Evolutionary conservation across 2,797 vertebrate species (phyloP).

Genomic region (Picus viridis): DNA sequence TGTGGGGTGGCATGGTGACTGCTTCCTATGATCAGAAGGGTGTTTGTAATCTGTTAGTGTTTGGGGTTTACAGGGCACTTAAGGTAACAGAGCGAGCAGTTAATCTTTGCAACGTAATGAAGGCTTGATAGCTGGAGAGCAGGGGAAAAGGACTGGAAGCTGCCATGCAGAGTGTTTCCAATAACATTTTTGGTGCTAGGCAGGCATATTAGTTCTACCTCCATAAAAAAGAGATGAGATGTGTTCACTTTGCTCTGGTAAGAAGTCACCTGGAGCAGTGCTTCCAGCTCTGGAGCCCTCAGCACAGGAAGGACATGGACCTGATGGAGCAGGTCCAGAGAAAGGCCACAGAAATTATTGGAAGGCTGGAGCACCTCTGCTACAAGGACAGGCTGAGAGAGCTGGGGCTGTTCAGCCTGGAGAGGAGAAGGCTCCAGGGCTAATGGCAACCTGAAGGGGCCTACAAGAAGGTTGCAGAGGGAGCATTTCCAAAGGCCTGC

Average conservation of each 20-base stretch:
- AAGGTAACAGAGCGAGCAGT: neutral
- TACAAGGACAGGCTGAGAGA: too few relatives aligned
- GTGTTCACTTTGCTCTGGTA: neutral
- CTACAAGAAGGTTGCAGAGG: too few relatives aligned
- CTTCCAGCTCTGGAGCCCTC: too few relatives aligned
- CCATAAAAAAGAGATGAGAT: neutral
- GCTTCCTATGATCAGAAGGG: rapidly evolving
- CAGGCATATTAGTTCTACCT: neutral
- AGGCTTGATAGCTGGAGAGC: neutral
- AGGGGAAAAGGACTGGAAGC: neutral
- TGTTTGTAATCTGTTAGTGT: rapidly evolving
- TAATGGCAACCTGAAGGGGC: too few relatives aligned
- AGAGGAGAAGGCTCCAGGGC: too few relatives aligned
- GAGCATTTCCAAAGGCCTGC: too few relatives aligned
- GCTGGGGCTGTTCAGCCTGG: too few relatives aligned
- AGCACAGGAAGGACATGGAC: too few relatives aligned
- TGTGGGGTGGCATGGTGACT: rapidly evolving
- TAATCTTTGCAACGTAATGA: neutral
- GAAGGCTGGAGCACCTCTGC: too few relatives aligned
- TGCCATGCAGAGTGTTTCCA: neutral
- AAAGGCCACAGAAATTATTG: too few relatives aligned
- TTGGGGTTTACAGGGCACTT: neutral
- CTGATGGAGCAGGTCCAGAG: too few relatives aligned
- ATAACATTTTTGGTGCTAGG: neutral
- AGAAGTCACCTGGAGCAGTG: too few relatives aligned